Base-by-base conservation (phyloP, 1,140 invertebrate species). In the Anastrepha obliqua region DNA sequence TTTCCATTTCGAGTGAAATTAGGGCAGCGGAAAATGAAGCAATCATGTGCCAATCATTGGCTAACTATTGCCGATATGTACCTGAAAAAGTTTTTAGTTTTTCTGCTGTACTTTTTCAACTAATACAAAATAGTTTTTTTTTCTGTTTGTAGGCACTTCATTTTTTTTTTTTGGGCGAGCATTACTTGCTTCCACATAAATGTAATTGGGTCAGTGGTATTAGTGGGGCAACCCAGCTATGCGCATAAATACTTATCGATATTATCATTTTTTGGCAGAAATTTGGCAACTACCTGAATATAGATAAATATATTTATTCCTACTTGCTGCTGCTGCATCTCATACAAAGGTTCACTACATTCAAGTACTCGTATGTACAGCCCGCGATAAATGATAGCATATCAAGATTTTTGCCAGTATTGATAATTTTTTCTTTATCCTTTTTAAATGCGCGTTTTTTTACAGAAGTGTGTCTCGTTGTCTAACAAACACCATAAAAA, bases 21-120 rank as follows among this genome's bases (percentile, higher is more conserved):
- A 81, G 74, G 74, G 47, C 74, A 81, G 74, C 47, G 74, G 74
- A 81, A 81, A 81, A 81, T 81, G 20, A 81, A 81, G 74, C 74
- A 81, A 81, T 81, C 74, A 81, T 58, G 42, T 17, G 42, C 67
- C 67, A 74, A 47, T 74, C 67, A 74, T 42, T 74, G 67, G 39
- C 2, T 47, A 74, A 74, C 74, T 42, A 51, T 58, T 55, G 9
- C 47, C 47, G 15, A 81, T 81, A 55, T 17, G 20, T 67, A 39
- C 6, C 4, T 67, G 29, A 13, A 67, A 29, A 8, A 55, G 20
- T 55, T 55, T 55, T 81, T 29, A 29, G n/a, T 62, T 81, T 81
- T 29, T 15, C 44, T 55, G 74, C 44, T 81, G 13, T 17, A n/a
- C 17, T 55, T 20, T 58, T 17, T 20, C 42, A 81, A 29, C 29